phyloP scores from a whole-genome alignment of 2,113 vertebrate genomes.

The Chloropsis hardwickii region DNA sequence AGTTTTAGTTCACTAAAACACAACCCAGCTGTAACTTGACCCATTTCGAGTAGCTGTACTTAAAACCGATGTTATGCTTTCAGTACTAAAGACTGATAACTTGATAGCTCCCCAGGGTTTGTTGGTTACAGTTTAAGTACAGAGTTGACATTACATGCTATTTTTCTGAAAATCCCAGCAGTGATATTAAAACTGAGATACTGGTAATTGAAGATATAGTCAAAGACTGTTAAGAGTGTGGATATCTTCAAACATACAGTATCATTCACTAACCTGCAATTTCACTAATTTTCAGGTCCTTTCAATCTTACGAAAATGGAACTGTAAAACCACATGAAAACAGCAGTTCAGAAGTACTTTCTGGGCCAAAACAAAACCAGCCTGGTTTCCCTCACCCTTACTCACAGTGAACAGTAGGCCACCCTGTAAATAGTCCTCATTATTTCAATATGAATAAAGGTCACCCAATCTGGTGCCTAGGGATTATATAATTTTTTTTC shows the following conservation, averaged over 20 bases:
- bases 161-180: slow-evolving; percentile 66
- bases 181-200: slow-evolving; percentile 54
- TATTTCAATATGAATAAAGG: slow-evolving; percentile 15
- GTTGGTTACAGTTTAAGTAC: slow-evolving; percentile 65
- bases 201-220: slow-evolving; percentile 1
- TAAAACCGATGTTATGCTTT: slow-evolving; percentile 67
- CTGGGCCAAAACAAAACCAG: neutral
- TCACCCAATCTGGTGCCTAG: neutral
- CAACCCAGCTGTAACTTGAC: slow-evolving; percentile 64
- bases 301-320: neutral
- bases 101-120: slow-evolving; percentile 72
- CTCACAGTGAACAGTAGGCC: neutral
- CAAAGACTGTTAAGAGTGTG: neutral
- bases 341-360: neutral
- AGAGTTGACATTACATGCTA: slow-evolving; percentile 58
- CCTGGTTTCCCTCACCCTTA: slow-evolving; percentile 8
- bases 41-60: slow-evolving; percentile 64
- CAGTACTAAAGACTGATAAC: slow-evolving; percentile 71
- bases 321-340: neutral
- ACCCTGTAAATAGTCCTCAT: neutral
- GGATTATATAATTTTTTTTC: neutral
- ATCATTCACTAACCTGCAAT: neutral
- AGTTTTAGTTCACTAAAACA: slow-evolving; percentile 60
- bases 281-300: neutral
- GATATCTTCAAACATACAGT: neutral